These are phyloP conservation scores for Ostrea denselamellosa DNA, from an alignment of 1,140 invertebrate genomes.

Conservation along the genomic window DNA sequence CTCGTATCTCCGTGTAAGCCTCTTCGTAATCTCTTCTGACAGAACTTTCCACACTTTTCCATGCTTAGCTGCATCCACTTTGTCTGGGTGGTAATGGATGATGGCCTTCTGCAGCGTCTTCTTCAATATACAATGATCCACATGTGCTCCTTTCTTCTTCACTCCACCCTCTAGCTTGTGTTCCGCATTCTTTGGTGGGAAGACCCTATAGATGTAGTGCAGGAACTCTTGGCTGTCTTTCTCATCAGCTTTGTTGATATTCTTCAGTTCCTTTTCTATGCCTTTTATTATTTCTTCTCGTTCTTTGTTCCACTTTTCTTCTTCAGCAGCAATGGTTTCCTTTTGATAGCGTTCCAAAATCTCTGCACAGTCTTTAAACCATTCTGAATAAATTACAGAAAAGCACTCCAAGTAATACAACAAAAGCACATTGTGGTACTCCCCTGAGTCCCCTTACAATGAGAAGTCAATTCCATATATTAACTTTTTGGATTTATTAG, in stretches of 20 bases:
- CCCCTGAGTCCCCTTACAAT: too few species aligned
- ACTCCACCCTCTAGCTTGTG: conserved; percentile 51
- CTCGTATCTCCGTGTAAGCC: conserved; percentile 61
- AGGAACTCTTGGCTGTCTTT: conserved; percentile 57
- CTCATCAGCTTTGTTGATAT: conserved; percentile 52
- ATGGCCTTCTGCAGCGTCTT: conserved; percentile 63
- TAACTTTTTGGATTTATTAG: too few species aligned
- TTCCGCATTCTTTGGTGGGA: conserved; percentile 59
- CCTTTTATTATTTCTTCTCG: conserved; percentile 53
- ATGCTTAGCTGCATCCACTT: conserved; percentile 55
- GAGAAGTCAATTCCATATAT: too few species aligned
- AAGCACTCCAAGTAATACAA: too few species aligned
- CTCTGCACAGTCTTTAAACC: conserved; percentile 58
- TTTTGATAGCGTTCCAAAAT: conserved; percentile 61
- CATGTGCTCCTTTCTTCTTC: conserved; percentile 17
- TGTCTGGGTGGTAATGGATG: conserved; percentile 68
- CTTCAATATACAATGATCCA: conserved; percentile 46
- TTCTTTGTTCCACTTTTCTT: conserved; percentile 55
- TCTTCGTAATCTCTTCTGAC: conserved; percentile 65
- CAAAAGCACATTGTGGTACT: too few species aligned
- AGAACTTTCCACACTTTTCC: conserved; percentile 62
- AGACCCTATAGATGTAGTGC: conserved; percentile 61
- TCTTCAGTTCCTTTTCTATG: conserved; percentile 56
- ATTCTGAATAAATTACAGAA: conserved; percentile 49
- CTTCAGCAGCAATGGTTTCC: conserved; percentile 58